These are phyloP conservation scores for Dallia pectoralis DNA, from an alignment of 2,797 vertebrate genomes.

Conservation along the genomic window DNA sequence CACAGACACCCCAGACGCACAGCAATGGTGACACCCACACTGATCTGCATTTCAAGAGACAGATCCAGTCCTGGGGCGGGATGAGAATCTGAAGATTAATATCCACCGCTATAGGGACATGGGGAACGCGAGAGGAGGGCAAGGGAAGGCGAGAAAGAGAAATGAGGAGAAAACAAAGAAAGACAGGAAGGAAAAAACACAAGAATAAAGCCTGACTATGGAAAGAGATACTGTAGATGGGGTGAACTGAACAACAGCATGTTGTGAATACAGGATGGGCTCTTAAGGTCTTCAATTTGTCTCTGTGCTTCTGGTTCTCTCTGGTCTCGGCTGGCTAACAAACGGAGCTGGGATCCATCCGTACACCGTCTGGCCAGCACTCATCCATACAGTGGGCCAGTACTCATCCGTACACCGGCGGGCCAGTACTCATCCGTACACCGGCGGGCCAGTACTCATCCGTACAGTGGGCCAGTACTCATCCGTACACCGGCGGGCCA, in stretches of 20 bases:
- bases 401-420: too few species aligned
- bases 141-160: background rate
- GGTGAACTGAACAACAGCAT: constrained; percentile 37
- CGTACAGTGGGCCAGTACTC: too few species aligned
- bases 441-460: too few species aligned
- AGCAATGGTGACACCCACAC: constrained; percentile 65
- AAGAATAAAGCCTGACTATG: constrained; percentile 4
- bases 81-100: constrained; percentile 60
- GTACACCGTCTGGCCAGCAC: too few species aligned
- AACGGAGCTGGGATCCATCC: constrained; percentile 54
- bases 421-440: too few species aligned
- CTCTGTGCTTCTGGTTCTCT: constrained; percentile 17
- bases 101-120: constrained; percentile 48
- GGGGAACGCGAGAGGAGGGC: constrained; percentile 26
- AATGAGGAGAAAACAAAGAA: background rate
- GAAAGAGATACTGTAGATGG: background rate
- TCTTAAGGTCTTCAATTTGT: constrained; percentile 25
- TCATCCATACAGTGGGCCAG: too few species aligned
- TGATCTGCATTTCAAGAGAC: constrained; percentile 70
- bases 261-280: constrained; percentile 32
- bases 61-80: constrained; percentile 57
- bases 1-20: constrained; percentile 59
- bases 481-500: too few species aligned
- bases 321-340: constrained; percentile 34
- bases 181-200: constrained; percentile 22